Evolutionary conservation across 2,797 vertebrate species (phyloP).

Genomic region (Morus bassanus): DNA sequence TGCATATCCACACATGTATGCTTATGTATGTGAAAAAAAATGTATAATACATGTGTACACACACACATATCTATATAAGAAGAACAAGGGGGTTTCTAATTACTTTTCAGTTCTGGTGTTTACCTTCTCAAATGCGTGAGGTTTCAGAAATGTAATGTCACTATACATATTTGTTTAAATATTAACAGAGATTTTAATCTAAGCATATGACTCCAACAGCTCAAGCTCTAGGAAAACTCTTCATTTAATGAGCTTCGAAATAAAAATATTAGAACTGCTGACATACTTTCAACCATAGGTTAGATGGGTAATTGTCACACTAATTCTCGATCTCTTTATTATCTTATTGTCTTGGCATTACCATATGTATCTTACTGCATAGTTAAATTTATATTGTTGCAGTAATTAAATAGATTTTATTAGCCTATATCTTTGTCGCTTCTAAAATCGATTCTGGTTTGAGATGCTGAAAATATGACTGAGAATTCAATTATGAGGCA

Average conservation of each 20-base stretch:
- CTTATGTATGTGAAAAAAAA: not conserved
- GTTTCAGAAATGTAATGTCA: not conserved
- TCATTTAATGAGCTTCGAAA: constrained; percentile 36
- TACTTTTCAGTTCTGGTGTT: not conserved
- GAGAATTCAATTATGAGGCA: not conserved
- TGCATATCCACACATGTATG: not conserved
- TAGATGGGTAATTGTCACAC: not conserved
- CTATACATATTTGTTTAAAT: constrained; percentile 12
- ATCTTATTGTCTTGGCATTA: not conserved
- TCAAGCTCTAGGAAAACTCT: not conserved
- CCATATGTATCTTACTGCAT: not conserved
- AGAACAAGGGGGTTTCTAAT: not conserved
- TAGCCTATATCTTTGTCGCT: not conserved
- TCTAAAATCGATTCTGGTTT: not conserved
- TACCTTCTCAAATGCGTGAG: not conserved
- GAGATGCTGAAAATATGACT: not conserved
- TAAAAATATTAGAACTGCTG: not conserved
- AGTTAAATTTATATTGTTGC: constrained; percentile 6
- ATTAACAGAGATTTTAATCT: not conserved
- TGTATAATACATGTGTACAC: not conserved
- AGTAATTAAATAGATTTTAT: constrained; percentile 42
- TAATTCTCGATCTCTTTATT: not conserved
- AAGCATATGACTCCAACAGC: not conserved
- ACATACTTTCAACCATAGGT: not conserved
- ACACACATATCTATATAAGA: not conserved